These are phyloP conservation scores for Zaprionus inermis DNA, from an alignment of 1,140 invertebrate species.

Conservation along the genomic window DNA sequence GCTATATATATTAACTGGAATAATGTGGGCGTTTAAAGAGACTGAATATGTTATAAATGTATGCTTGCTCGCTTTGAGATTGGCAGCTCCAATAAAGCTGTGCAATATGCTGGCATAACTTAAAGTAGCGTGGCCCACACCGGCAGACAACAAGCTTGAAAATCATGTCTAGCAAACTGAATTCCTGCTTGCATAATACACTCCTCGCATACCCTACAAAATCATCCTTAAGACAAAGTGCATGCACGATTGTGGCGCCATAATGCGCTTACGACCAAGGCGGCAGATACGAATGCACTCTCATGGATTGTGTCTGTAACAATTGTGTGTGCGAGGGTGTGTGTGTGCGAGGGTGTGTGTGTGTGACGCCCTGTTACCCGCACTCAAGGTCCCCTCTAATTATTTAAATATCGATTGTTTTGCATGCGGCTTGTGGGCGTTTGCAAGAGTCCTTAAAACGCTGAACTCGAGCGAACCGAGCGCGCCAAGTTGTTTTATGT, in stretches of 20 bases:
- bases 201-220: background rate
- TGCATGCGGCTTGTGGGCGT: conserved; percentile 31
- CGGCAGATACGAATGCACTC: conserved; percentile 55
- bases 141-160: background rate
- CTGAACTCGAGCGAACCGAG: background rate
- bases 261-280: conserved; percentile 20
- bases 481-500: background rate
- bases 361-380: conserved; percentile 19
- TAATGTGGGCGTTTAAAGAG: background rate
- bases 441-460: conserved; percentile 3
- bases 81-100: background rate
- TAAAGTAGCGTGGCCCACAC: background rate
- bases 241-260: conserved; percentile 1
- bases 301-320: conserved; percentile 36
- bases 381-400: conserved; percentile 61
- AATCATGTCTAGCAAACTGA: background rate
- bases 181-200: background rate
- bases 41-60: background rate
- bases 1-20: background rate
- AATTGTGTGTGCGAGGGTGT: conserved; percentile 10
- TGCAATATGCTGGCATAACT: background rate
- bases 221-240: conserved; percentile 4
- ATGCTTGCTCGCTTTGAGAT: too few relatives aligned
- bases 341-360: conserved; percentile 1
- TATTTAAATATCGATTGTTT: conserved; percentile 79